Percentiles rank a stretch among this genome's conserved stretches.
Evolutionary conservation across 2,888 invertebrate species (phyloP).

Genomic region (Rhogogaster chlorosoma): DNA sequence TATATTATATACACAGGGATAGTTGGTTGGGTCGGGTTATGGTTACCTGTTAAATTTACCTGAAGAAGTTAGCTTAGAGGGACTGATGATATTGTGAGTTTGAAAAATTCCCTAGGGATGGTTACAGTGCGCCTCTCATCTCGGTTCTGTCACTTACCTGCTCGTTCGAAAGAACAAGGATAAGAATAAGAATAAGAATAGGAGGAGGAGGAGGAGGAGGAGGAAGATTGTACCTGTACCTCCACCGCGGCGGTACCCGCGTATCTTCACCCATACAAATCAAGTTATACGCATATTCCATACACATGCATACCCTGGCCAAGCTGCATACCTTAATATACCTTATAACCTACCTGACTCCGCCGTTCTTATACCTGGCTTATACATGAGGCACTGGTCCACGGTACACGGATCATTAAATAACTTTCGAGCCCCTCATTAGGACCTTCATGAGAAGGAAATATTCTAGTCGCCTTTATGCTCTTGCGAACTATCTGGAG

Average conservation of each 20-base stretch:
- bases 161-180: conserved; percentile 13
- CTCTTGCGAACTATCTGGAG: neutral
- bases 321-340: conserved; percentile 26
- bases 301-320: neutral
- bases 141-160: conserved; percentile 43
- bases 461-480: conserved; percentile 42
- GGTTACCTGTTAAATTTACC: conserved; percentile 46
- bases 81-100: neutral
- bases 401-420: conserved; percentile 70
- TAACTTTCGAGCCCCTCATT: conserved; percentile 73
- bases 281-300: conserved; percentile 38
- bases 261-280: conserved; percentile 4
- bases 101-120: conserved; percentile 16
- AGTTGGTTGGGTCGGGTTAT: conserved; percentile 33
- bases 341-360: conserved; percentile 22
- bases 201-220: conserved; percentile 46
- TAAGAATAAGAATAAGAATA: conserved; percentile 52
- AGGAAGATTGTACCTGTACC: conserved; percentile 49
- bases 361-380: conserved; percentile 35
- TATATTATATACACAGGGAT: neutral
- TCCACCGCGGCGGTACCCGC: neutral
- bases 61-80: conserved; percentile 1
- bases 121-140: neutral
- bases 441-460: conserved; percentile 73
- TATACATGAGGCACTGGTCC: conserved; percentile 45